Evolutionary conservation across 2,888 invertebrate genomes (phyloP).

Genomic region (Drosophila putrida): DNA sequence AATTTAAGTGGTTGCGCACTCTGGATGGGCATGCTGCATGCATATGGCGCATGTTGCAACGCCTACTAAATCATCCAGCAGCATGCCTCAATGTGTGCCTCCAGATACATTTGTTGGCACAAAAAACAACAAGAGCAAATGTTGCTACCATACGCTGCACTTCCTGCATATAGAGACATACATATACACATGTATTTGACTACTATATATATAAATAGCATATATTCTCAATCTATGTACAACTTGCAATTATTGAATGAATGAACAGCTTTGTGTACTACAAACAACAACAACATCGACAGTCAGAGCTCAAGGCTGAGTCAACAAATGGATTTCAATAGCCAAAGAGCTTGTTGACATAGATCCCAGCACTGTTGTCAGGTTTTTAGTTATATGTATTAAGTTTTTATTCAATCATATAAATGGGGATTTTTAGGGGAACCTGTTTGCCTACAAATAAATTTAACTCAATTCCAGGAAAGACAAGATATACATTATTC

Average conservation of each 20-base stretch:
- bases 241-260: conserved; percentile 66
- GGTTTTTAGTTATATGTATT: background rate
- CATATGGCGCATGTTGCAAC: conserved; percentile 79
- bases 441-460: background rate
- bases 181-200: conserved; percentile 10
- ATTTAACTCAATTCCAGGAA: background rate
- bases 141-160: conserved; percentile 67
- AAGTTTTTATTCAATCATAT: background rate
- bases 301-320: conserved; percentile 47
- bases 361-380: conserved; percentile 24
- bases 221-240: conserved; percentile 51
- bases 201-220: conserved; percentile 21
- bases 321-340: conserved; percentile 49
- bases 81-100: conserved; percentile 70
- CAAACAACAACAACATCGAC: conserved; percentile 20
- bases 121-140: conserved; percentile 57
- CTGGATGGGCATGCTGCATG: conserved; percentile 71
- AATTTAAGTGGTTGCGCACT: conserved; percentile 66
- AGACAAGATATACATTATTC: too few relatives aligned
- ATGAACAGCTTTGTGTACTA: conserved; percentile 55
- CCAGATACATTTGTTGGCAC: conserved; percentile 65
- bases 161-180: conserved; percentile 53
- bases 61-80: conserved; percentile 77
- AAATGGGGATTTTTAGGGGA: background rate
- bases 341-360: conserved; percentile 46